phyloP scores from a whole-genome alignment of 1,140 invertebrate genomes.

The Psix sp. region DNA sequence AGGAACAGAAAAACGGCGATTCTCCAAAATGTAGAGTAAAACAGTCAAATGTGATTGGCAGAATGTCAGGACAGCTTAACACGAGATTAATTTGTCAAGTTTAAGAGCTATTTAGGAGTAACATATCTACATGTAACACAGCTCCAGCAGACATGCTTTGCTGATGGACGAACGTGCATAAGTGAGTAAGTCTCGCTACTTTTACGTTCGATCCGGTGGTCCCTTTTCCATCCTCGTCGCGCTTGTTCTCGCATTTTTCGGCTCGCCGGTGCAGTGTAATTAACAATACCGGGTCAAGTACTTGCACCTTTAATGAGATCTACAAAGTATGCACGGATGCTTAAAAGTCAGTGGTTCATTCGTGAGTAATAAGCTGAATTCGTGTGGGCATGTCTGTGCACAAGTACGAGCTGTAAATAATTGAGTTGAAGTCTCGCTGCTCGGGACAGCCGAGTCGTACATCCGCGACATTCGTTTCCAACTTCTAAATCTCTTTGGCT shows the following conservation, averaged over 20 bases:
- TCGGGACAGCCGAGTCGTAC: conserved; percentile 21
- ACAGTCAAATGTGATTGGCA: no score
- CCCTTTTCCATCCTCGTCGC: conserved; percentile 41
- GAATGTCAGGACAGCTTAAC: no score
- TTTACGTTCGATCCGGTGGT: conserved; percentile 58
- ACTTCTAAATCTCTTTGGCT: conserved; percentile 22
- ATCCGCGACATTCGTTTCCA: conserved; percentile 22
- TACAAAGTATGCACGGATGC: conserved; percentile 56
- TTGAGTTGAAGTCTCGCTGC: no score
- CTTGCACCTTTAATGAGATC: conserved; percentile 65
- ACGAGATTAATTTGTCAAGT: no score
- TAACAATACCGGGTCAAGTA: conserved; percentile 70
- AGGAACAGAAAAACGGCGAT: no score
- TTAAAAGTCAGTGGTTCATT: conserved; percentile 59
- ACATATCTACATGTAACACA: no score
- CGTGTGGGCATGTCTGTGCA: conserved; percentile 23
- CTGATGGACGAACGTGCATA: conserved; percentile 67
- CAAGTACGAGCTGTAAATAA: conserved; percentile 40
- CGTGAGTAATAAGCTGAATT: conserved; percentile 53
- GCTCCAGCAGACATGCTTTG: conserved; percentile 21
- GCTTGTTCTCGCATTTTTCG: conserved; percentile 51
- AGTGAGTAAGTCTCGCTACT: conserved; percentile 64
- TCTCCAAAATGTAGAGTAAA: no score
- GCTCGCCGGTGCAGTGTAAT: conserved; percentile 59
- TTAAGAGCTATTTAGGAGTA: no score